These are phyloP conservation scores for Drosophila pseudoananassae DNA, from an alignment of 1,140 invertebrate species.

Conservation along the genomic window DNA sequence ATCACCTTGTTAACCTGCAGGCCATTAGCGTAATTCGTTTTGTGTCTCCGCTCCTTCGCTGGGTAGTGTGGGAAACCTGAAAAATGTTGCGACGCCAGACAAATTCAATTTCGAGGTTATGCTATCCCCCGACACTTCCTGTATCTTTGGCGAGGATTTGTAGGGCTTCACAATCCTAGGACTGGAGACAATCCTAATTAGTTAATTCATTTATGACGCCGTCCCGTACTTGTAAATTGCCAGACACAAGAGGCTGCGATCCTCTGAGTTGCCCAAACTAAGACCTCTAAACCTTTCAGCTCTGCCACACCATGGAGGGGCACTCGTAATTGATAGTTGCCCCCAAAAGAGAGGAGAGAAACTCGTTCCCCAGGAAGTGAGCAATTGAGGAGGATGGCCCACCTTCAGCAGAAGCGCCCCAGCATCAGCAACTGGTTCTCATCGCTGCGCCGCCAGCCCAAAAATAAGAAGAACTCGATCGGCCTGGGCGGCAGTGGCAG, in stretches of 20 bases:
- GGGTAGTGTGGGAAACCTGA: slow-evolving; percentile 42
- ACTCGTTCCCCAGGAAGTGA: slow-evolving; percentile 47
- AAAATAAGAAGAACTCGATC: slow-evolving; percentile 82
- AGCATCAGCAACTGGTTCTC: slow-evolving; percentile 91
- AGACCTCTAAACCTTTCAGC: slow-evolving; percentile 57
- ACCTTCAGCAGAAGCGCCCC: slow-evolving; percentile 85
- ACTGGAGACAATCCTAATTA: slow-evolving; percentile 42
- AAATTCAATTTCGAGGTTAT: slow-evolving; percentile 61
- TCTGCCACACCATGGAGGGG: slow-evolving; percentile 37
- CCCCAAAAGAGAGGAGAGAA: slow-evolving; percentile 6
- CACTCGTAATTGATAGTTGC: slow-evolving; percentile 43
- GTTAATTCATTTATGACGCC: slow-evolving; percentile 53
- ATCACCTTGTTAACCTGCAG: slow-evolving; percentile 66
- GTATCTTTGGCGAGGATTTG: slow-evolving; percentile 12
- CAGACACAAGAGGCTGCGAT: slow-evolving; percentile 16
- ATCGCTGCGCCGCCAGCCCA: slow-evolving; percentile 88
- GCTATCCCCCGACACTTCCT: slow-evolving; percentile 53
- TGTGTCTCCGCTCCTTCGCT: slow-evolving; percentile 33
- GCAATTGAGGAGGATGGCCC: slow-evolving; percentile 51
- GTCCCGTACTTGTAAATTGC: slow-evolving; percentile 69
- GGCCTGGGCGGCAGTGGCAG: slow-evolving; percentile 43
- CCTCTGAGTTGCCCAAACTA: slow-evolving; percentile 11
- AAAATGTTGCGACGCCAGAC: slow-evolving; percentile 54
- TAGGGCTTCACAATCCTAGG: slow-evolving; percentile 9
- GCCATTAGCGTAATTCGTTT: slow-evolving; percentile 75